Percentiles rank a stretch among this genome's conserved stretches.
These are phyloP conservation scores for Calidris pugnax DNA, from an alignment of 2,113 vertebrate genomes.

Conservation along the genomic window DNA sequence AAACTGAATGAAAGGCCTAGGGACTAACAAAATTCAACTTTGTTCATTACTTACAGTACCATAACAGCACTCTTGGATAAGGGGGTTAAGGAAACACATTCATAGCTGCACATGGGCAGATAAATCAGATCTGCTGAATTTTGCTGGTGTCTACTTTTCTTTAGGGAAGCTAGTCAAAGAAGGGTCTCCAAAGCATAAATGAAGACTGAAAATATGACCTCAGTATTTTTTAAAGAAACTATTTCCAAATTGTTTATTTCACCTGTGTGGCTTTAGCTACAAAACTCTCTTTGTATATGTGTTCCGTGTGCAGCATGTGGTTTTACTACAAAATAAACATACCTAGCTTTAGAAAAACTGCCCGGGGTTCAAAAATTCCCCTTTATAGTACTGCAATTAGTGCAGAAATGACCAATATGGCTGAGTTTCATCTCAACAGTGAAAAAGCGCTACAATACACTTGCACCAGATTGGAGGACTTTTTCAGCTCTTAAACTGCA, in stretches of 20 bases:
- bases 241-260: not conserved
- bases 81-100: not conserved
- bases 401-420: not conserved
- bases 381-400: not conserved
- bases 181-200: not conserved
- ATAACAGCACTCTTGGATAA: not conserved
- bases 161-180: not conserved
- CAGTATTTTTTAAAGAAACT: not conserved
- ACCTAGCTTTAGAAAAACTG: not conserved
- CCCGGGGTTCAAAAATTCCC: not conserved
- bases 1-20: not conserved
- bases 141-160: not conserved
- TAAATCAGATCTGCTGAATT: not conserved
- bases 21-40: not conserved
- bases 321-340: not conserved
- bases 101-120: not conserved
- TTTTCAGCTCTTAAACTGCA: not conserved
- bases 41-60: not conserved
- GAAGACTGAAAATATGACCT: not conserved
- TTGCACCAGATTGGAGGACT: rapidly evolving
- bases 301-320: not conserved
- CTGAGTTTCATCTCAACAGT: not conserved
- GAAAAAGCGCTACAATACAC: not conserved
- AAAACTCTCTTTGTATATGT: not conserved
- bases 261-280: not conserved